Evolutionary conservation across 2,113 vertebrate genomes (phyloP).

Genomic region (Bos indicus): DNA sequence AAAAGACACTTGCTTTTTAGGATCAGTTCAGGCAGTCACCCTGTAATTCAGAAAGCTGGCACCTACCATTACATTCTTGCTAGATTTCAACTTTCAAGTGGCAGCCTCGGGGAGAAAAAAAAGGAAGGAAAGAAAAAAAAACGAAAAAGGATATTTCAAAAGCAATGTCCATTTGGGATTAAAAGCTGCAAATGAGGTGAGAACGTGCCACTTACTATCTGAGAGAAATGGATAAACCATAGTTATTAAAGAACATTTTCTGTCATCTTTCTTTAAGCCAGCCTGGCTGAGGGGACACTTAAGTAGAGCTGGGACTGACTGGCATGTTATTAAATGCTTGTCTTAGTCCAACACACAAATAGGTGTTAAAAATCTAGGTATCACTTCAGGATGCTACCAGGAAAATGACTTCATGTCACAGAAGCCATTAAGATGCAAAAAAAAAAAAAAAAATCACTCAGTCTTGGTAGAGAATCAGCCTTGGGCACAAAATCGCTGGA

Average conservation of each 20-base stretch:
- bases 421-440: constrained; percentile 46
- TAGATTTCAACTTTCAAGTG: constrained; percentile 88
- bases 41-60: constrained; percentile 89
- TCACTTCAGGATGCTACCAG: constrained; percentile 52
- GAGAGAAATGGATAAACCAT: constrained; percentile 89
- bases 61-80: constrained; percentile 86
- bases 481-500: neutral
- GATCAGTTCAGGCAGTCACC: constrained; percentile 88
- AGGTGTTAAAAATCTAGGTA: constrained; percentile 74
- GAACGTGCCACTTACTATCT: constrained; percentile 87
- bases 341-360: constrained; percentile 66
- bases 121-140: neutral
- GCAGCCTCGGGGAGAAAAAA: constrained; percentile 69
- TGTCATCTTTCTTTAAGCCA: constrained; percentile 67
- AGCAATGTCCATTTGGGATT: constrained; percentile 88
- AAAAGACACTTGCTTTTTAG: constrained; percentile 87
- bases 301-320: constrained; percentile 54
- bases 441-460: neutral
- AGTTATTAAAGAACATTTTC: constrained; percentile 80
- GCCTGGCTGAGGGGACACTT: constrained; percentile 68
- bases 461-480: neutral
- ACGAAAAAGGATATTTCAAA: constrained; percentile 84
- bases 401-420: constrained; percentile 57
- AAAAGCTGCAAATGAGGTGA: constrained; percentile 89
- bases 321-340: constrained; percentile 71